Evolutionary conservation across 2,113 vertebrate genomes (phyloP).

Genomic region (Trinectes maculatus): DNA sequence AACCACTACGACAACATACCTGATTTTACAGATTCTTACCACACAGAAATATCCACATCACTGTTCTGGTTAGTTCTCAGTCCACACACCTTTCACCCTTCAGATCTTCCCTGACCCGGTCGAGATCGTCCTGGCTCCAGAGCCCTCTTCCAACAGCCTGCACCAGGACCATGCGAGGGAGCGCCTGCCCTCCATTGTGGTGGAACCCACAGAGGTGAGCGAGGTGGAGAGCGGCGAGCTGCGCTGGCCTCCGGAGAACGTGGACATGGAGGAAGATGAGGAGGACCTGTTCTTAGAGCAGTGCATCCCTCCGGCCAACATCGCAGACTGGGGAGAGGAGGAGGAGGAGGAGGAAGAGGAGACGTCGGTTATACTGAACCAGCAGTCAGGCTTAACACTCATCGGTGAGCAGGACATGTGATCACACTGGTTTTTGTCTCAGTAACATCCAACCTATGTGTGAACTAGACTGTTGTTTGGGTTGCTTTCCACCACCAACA

Average conservation of each 20-base stretch:
- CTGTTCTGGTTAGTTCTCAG: too few species aligned
- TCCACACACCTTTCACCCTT: not conserved
- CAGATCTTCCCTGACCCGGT: slow-evolving; percentile 86
- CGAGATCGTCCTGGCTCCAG: slow-evolving; percentile 67
- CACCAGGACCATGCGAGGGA: slow-evolving; percentile 72
- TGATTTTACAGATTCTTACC: too few species aligned
- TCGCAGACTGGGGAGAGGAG: slow-evolving; percentile 82
- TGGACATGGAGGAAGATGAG: slow-evolving; percentile 79
- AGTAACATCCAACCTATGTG: too few species aligned
- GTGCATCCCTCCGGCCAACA: slow-evolving; percentile 82
- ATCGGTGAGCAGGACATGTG: slow-evolving; percentile 66
- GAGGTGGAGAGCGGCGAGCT: slow-evolving; percentile 87
- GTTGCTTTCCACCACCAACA: too few species aligned
- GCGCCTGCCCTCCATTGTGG: slow-evolving; percentile 85
- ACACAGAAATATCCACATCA: too few species aligned
- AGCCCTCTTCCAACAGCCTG: slow-evolving; percentile 55
- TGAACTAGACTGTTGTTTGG: too few species aligned
- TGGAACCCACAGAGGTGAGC: slow-evolving; percentile 83
- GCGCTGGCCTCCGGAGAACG: slow-evolving; percentile 84
- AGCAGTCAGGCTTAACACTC: slow-evolving; percentile 72
- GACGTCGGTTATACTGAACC: slow-evolving; percentile 65
- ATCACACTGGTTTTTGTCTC: too few species aligned
- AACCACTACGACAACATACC: too few species aligned
- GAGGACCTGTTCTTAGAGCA: slow-evolving; percentile 84
- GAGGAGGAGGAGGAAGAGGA: slow-evolving; percentile 74